Conservation (phyloP, 2,797 vertebrate species). For the Protosalanx chinensis region DNA sequence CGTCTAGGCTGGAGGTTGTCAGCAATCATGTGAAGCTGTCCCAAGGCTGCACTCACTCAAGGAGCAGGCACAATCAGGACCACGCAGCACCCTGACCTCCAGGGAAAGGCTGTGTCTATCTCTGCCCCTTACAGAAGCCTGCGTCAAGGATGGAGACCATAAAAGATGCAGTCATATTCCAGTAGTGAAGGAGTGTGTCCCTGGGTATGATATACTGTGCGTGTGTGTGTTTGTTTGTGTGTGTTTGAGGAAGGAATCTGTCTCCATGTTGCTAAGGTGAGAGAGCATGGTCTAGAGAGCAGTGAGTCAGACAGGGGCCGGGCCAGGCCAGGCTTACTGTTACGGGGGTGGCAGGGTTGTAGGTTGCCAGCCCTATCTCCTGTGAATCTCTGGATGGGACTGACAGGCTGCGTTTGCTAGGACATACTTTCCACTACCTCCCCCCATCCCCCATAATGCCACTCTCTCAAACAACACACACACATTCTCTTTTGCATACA, state of each 20-base stretch:
- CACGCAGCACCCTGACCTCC: conserved; percentile 4
- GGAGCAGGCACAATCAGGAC: background rate
- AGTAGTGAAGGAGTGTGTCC: background rate
- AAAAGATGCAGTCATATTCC: background rate
- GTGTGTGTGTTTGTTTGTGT: background rate
- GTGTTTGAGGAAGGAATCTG: background rate
- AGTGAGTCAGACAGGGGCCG: conserved; percentile 17
- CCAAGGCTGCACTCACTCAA: background rate
- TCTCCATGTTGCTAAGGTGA: conserved; percentile 15
- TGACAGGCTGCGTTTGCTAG: background rate
- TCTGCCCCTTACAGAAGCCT: background rate
- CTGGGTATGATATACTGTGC: background rate
- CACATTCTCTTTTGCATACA: background rate
- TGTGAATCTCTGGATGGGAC: conserved; percentile 8
- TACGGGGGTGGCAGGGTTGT: conserved; percentile 18
- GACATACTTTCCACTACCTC: conserved; percentile 18
- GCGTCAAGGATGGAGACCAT: background rate
- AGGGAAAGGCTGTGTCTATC: background rate
- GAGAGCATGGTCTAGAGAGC: conserved; percentile 22
- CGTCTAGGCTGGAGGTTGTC: background rate
- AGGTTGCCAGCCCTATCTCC: conserved; percentile 5
- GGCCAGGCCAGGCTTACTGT: conserved; percentile 12
- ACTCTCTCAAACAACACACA: background rate
- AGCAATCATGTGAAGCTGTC: background rate
- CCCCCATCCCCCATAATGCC: background rate